Conservation (phyloP, 2,888 invertebrate genomes). For the Acanthosepion esculentum region DNA sequence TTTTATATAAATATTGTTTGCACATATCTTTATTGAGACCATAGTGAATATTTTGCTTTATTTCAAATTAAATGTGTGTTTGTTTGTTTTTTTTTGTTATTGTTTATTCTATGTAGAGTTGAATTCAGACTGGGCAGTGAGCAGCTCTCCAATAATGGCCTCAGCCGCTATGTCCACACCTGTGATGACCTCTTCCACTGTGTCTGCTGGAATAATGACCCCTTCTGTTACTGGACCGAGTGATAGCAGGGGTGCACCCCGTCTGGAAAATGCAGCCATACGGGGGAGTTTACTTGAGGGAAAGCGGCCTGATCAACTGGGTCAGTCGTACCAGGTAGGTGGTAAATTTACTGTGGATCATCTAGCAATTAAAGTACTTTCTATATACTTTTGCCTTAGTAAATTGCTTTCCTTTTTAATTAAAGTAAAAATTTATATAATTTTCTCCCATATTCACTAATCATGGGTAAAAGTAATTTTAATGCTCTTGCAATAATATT, state of each 20-base stretch:
- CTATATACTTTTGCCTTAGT: too few species aligned
- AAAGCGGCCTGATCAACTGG: slow-evolving; percentile 47
- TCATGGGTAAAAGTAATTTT: too few species aligned
- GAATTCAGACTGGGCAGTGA: slow-evolving; percentile 63
- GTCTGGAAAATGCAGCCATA: slow-evolving; percentile 43
- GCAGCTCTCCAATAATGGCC: slow-evolving; percentile 58
- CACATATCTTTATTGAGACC: too few species aligned
- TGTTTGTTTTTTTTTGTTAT: too few species aligned
- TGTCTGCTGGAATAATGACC: slow-evolving; percentile 62
- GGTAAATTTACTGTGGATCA: too few species aligned
- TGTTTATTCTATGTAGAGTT: slow-evolving; percentile 56
- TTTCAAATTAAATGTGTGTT: not conserved
- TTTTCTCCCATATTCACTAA: too few species aligned
- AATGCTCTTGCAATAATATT: too few species aligned
- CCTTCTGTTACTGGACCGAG: slow-evolving; percentile 44
- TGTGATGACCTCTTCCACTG: slow-evolving; percentile 64
- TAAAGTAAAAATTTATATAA: too few species aligned
- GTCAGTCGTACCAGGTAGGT: slow-evolving; percentile 44
- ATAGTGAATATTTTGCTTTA: not conserved
- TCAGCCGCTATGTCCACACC: slow-evolving; percentile 59
- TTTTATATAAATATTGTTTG: too few species aligned
- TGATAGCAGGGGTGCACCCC: slow-evolving; percentile 41
- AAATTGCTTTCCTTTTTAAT: too few species aligned
- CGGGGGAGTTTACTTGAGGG: slow-evolving; percentile 47
- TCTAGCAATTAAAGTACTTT: too few species aligned